Evolutionary conservation across 2,113 vertebrate genomes (phyloP).

Genomic region (Mastomys natalensis): DNA sequence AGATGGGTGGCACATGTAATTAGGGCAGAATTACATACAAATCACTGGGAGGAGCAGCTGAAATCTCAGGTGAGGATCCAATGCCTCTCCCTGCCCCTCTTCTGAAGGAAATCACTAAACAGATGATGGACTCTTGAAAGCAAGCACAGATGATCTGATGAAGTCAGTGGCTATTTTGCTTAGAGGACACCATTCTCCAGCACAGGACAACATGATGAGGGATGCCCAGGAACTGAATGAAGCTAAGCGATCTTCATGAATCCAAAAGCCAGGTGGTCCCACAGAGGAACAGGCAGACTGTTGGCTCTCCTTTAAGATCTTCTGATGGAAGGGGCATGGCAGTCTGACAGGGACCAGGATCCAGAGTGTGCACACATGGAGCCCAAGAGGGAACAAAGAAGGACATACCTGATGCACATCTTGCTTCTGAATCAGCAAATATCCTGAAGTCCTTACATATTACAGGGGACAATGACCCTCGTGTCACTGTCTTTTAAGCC

Average conservation of each 20-base stretch:
- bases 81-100: background rate
- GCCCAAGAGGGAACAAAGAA: background rate
- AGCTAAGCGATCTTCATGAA: background rate
- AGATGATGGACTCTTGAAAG: background rate
- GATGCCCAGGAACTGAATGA: background rate
- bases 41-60: background rate
- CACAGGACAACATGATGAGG: background rate
- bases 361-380: background rate
- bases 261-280: background rate
- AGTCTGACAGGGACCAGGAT: background rate
- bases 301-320: background rate
- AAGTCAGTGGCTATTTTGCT: background rate
- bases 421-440: background rate
- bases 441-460: background rate
- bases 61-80: background rate
- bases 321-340: background rate
- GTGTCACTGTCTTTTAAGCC: background rate
- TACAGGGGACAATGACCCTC: background rate
- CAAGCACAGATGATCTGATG: background rate
- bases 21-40: background rate
- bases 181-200: background rate
- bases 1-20: background rate
- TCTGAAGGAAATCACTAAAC: background rate
- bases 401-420: background rate
- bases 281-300: background rate